Conservation (phyloP, 2,113 vertebrate genomes). For the Eonycteris spelaea region DNA sequence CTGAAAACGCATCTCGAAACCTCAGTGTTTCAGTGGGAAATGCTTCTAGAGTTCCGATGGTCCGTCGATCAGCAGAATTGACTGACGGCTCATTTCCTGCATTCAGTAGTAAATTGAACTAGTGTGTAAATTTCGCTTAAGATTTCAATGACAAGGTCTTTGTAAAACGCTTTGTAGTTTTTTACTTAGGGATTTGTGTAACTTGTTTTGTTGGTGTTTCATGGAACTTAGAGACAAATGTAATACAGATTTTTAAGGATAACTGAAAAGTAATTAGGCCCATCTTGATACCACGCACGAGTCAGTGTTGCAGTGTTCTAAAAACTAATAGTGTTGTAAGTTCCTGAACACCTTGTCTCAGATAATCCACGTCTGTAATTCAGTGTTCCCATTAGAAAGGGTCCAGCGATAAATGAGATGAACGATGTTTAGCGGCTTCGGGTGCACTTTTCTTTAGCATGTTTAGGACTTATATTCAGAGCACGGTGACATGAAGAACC, state of each 20-base stretch:
- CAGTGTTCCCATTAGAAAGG: background rate
- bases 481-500: background rate
- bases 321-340: background rate
- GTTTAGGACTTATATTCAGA: background rate
- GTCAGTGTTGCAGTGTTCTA: background rate
- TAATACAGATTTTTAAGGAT: background rate
- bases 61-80: background rate
- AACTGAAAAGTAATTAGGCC: background rate
- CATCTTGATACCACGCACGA: background rate
- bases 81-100: background rate
- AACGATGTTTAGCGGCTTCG: background rate
- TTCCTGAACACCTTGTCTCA: background rate
- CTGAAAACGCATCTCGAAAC: background rate
- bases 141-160: constrained; percentile 11
- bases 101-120: constrained; percentile 33
- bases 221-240: constrained; percentile 26
- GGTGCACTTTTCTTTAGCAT: background rate
- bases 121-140: constrained; percentile 8
- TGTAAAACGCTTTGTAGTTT: background rate
- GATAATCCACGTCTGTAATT: background rate
- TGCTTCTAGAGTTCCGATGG: background rate
- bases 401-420: background rate
- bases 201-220: background rate
- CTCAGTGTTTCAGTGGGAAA: background rate
- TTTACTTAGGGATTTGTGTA: constrained; percentile 19